A percentile compares a stretch with the other conserved stretches of the same genome.
Conservation (phyloP, 2,113 vertebrate genomes). For the Thermophis baileyi region DNA sequence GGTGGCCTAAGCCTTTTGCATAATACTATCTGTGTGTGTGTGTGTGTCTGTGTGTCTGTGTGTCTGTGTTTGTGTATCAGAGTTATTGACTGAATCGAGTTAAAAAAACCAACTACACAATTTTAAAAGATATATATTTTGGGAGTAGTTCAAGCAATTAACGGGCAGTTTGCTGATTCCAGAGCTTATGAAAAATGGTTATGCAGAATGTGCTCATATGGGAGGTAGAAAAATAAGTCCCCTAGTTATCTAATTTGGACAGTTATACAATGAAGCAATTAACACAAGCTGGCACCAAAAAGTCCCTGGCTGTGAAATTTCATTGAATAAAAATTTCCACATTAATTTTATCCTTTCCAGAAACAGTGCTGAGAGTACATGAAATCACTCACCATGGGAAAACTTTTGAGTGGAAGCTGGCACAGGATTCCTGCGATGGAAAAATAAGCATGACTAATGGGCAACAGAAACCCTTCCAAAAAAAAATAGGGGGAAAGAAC, state of each 20-base stretch:
- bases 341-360: slow-evolving; percentile 44
- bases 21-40: not conserved
- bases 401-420: not conserved
- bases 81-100: slow-evolving; percentile 20
- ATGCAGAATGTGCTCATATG: slow-evolving; percentile 39
- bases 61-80: not conserved
- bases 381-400: slow-evolving; percentile 14
- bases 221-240: slow-evolving; percentile 43
- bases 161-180: slow-evolving; percentile 51
- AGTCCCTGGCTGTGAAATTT: slow-evolving; percentile 40
- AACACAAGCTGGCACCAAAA: slow-evolving; percentile 39
- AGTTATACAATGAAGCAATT: slow-evolving; percentile 55
- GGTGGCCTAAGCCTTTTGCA: not conserved
- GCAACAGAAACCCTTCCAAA: not conserved
- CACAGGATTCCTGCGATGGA: not conserved
- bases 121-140: slow-evolving; percentile 39
- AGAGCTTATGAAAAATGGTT: slow-evolving; percentile 53
- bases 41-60: too few relatives aligned
- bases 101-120: slow-evolving; percentile 27
- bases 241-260: slow-evolving; percentile 38
- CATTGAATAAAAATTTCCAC: slow-evolving; percentile 32
- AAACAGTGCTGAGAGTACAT: slow-evolving; percentile 5
- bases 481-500: not conserved
- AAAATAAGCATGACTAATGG: slow-evolving; percentile 15
- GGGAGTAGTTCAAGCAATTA: slow-evolving; percentile 63